A percentile compares a stretch with the other conserved stretches of the same genome.
Evolutionary conservation across 2,888 invertebrate genomes (phyloP).

Genomic region (Hypena proboscidalis): DNA sequence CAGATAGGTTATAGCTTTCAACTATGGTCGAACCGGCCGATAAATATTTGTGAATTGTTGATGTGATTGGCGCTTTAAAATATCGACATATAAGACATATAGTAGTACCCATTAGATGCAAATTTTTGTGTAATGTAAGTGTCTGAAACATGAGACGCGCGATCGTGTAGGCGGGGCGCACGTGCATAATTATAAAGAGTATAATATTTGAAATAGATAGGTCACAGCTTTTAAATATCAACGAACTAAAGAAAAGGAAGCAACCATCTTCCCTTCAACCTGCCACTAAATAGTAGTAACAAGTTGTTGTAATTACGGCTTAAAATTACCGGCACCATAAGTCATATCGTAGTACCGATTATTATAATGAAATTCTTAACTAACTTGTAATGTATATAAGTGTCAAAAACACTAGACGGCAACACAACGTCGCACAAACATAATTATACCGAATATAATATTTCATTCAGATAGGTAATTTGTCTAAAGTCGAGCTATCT

Average conservation of each 20-base stretch:
- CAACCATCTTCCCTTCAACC: too few species aligned
- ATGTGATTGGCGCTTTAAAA: too few species aligned
- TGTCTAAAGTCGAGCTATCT: background rate
- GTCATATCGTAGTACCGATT: conserved; percentile 31
- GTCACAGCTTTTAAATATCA: too few species aligned
- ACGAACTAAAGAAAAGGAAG: background rate
- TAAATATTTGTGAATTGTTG: background rate
- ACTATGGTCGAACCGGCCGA: too few species aligned
- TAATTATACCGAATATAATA: too few species aligned
- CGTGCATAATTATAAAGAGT: background rate
- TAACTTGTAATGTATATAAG: conserved; percentile 1
- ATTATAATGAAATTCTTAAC: conserved; percentile 12
- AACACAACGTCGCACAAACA: too few species aligned
- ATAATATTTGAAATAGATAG: background rate
- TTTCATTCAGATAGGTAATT: too few species aligned
- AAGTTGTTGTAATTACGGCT: background rate
- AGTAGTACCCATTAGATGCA: conserved; percentile 32
- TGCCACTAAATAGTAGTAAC: background rate
- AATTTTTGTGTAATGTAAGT: conserved; percentile 2
- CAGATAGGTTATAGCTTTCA: background rate
- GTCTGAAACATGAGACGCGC: conserved; percentile 1
- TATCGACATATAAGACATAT: conserved; percentile 27
- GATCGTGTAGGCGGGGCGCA: conserved; percentile 5
- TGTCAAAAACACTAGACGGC: conserved; percentile 3
- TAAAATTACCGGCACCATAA: too few species aligned